Evolutionary conservation across 2,113 vertebrate genomes (phyloP), one percentile per base, ranked within the genome.

Genomic region (Gracilinanus agilis): DNA sequence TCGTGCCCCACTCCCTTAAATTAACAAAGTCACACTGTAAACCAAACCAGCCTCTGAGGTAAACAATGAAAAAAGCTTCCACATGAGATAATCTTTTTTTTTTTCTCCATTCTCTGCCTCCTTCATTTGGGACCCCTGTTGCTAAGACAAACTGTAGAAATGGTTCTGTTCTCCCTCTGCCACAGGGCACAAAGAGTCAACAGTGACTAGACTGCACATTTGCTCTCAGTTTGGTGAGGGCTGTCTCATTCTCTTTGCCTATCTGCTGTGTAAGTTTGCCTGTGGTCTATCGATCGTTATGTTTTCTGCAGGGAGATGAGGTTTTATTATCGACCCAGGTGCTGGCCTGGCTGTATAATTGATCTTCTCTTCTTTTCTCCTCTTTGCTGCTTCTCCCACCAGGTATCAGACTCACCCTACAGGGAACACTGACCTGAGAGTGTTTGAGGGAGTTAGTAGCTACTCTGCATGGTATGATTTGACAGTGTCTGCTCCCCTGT

Each of bases 161-260:
- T 1, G 11, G 89, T 94, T 94, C 93, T 91, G 44, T 88, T 90
- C 34, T 93, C 61, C 53, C 58, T 83, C 3, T 2, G 2, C n/a
- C 24, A 27, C 23, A 53, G 75, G 93, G 94, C 44, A 93, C 49
- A 92, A 89, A 95, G 55, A 89, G 90, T 34, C 93, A 95, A 24
- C 13, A 94, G 89, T 0, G 92, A 88, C 75, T 3, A 10, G 92
- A 89, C 25, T 21, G 8, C 16, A 55, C 0, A n/a, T 94, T 27
- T 0, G 0, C 44, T 93, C 95, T 93, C 27, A 29, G 40, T 3
- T 0, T 8, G 24, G 19, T 0, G 0, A 24, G 0, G 27, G 0
- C 19, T 2, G 19, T 54, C 13, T 90, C 19, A 34, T 0, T 4
- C 25, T 27, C 44, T 97, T 49, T 94, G 40, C 25, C 95, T 44